A percentile compares a stretch with the other conserved stretches of the same genome.
Evolutionary conservation across 2,113 vertebrate genomes (phyloP).

Genomic region (Ptilonorhynchus violaceus): DNA sequence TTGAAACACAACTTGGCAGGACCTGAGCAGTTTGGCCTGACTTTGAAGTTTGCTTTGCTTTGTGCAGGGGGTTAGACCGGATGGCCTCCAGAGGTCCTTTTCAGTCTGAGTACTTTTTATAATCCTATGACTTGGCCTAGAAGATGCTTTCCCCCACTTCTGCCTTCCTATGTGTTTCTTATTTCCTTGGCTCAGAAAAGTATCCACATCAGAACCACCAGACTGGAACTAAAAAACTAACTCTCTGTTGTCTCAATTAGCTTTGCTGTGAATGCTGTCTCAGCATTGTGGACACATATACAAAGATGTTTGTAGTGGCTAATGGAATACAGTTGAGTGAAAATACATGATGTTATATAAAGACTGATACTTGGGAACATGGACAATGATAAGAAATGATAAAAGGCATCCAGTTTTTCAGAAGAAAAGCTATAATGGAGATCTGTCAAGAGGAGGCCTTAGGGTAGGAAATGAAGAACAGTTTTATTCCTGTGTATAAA

Average conservation of each 20-base stretch:
- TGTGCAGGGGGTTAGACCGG: background rate
- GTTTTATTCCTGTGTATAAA: constrained; percentile 7
- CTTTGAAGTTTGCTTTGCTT: background rate
- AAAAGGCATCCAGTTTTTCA: background rate
- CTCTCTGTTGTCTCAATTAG: background rate
- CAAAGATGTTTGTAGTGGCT: background rate
- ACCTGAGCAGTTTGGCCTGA: background rate
- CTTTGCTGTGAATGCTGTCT: background rate
- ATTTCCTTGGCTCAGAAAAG: background rate
- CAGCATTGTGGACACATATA: background rate
- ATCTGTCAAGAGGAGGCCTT: background rate
- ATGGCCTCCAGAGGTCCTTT: background rate
- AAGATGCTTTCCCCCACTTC: background rate
- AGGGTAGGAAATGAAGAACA: background rate
- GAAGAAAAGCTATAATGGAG: background rate
- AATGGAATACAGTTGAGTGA: constrained; percentile 28
- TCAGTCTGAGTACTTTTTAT: background rate
- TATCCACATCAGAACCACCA: background rate
- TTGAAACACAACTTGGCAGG: background rate
- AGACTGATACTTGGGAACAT: background rate
- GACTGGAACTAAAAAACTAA: background rate
- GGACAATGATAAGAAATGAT: background rate
- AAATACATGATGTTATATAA: background rate
- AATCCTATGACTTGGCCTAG: background rate
- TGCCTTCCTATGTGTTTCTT: background rate